A percentile compares a stretch with the other conserved stretches of the same genome.
These are phyloP conservation scores for Pleuronectes platessa DNA, from an alignment of 2,113 vertebrate genomes.

Conservation along the genomic window DNA sequence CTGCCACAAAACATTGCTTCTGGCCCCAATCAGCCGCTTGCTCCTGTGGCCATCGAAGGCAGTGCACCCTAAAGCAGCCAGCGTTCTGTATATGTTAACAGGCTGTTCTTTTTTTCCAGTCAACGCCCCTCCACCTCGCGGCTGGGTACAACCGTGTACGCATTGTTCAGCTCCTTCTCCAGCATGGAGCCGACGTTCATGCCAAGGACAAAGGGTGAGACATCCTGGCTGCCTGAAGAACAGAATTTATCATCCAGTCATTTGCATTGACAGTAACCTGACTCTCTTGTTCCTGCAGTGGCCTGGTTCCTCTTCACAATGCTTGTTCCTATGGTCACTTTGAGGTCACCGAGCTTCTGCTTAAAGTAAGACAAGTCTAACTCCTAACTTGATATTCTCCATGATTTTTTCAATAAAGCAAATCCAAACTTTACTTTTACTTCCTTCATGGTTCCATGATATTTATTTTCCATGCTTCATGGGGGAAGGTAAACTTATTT, in stretches of 20 bases:
- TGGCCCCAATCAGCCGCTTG: slow-evolving; percentile 73
- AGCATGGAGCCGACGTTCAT: slow-evolving; percentile 97
- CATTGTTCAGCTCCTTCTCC: slow-evolving; percentile 96
- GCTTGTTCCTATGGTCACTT: slow-evolving; percentile 98
- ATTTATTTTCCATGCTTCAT: neutral
- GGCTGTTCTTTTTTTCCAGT: slow-evolving; percentile 82
- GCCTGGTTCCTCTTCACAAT: slow-evolving; percentile 98
- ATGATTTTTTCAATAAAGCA: neutral
- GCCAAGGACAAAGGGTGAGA: slow-evolving; percentile 98
- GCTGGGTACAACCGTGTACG: slow-evolving; percentile 98
- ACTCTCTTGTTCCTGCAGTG: slow-evolving; percentile 78
- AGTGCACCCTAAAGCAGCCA: slow-evolving; percentile 6
- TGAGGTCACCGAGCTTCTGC: slow-evolving; percentile 95
- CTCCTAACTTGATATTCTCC: neutral
- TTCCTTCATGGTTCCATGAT: neutral
- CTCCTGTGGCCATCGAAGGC: slow-evolving; percentile 58
- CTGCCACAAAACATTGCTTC: slow-evolving; percentile 66
- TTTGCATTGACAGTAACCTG: slow-evolving; percentile 1
- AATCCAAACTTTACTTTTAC: too few species aligned
- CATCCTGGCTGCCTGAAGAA: neutral
- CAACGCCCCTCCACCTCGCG: slow-evolving; percentile 95
- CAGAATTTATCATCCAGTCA: neutral
- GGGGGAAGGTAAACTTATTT: neutral
- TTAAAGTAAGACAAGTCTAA: slow-evolving; percentile 87
- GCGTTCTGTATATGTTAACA: slow-evolving; percentile 17